Conservation (phyloP, 2,113 vertebrate genomes). For the Anser cygnoides region DNA sequence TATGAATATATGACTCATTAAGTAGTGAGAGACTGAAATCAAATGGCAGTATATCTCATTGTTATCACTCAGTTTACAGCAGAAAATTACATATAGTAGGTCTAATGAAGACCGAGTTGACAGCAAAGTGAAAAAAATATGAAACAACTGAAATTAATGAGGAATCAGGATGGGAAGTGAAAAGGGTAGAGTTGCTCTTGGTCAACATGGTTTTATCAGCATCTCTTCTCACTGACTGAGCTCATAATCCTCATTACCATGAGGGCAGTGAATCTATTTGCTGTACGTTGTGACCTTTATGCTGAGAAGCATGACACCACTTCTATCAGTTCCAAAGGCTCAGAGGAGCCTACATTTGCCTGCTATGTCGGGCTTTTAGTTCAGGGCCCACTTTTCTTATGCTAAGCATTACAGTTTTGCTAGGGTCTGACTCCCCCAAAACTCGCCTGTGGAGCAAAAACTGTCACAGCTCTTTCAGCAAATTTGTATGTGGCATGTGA, state of each 20-base stretch:
- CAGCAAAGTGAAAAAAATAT: background rate
- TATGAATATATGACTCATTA: background rate
- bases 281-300: background rate
- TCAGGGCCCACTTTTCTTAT: background rate
- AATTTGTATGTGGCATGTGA: background rate
- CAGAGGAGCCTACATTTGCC: background rate
- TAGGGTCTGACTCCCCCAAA: background rate
- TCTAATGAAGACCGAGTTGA: background rate
- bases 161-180: background rate
- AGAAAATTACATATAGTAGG: background rate
- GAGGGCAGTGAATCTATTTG: background rate
- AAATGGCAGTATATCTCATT: background rate
- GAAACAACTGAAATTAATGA: background rate
- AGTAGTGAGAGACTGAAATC: background rate
- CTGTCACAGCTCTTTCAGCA: background rate
- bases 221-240: background rate
- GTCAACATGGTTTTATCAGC: background rate
- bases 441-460: background rate
- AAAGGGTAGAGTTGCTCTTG: background rate
- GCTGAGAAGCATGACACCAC: background rate
- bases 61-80: background rate
- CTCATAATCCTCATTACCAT: background rate
- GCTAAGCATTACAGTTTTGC: background rate
- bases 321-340: background rate
- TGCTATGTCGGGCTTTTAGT: fast-evolving